Evolutionary conservation across 1,140 invertebrate species (phyloP).

Genomic region (Lithobius niger): DNA sequence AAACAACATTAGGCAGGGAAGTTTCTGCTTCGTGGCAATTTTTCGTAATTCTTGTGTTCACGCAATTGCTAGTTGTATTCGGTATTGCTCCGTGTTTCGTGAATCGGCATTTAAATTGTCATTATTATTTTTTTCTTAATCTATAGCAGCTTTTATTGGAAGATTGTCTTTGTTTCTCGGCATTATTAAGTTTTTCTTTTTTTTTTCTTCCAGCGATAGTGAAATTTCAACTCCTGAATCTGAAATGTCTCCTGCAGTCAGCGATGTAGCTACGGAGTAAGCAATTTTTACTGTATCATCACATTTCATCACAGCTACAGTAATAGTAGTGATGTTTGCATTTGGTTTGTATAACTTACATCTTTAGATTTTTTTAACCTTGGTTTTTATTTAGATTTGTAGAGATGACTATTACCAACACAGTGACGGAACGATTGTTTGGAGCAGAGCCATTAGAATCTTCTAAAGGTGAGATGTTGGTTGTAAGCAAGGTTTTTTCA

Average conservation of each 20-base stretch:
- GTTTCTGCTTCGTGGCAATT: no score
- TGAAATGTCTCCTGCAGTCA: background rate
- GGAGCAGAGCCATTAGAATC: no score
- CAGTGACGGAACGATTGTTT: background rate
- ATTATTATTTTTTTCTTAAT: no score
- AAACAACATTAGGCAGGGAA: no score
- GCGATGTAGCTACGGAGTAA: background rate
- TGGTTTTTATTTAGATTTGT: slow-evolving; percentile 2
- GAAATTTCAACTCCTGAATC: background rate
- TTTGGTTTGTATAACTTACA: background rate
- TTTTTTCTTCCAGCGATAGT: background rate
- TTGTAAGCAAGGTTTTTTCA: no score
- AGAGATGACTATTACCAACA: slow-evolving; percentile 3
- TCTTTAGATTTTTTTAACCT: background rate
- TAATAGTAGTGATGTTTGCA: background rate
- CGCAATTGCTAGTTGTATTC: no score
- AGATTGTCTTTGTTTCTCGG: no score
- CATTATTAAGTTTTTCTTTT: background rate
- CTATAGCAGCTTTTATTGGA: no score
- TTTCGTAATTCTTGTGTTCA: no score
- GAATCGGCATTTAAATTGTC: no score
- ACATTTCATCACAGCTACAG: background rate
- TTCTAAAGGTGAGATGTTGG: no score
- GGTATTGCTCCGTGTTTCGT: no score
- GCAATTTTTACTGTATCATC: background rate